phyloP scores from a whole-genome alignment of 2,888 invertebrate genomes.

The Timema cristinae region DNA sequence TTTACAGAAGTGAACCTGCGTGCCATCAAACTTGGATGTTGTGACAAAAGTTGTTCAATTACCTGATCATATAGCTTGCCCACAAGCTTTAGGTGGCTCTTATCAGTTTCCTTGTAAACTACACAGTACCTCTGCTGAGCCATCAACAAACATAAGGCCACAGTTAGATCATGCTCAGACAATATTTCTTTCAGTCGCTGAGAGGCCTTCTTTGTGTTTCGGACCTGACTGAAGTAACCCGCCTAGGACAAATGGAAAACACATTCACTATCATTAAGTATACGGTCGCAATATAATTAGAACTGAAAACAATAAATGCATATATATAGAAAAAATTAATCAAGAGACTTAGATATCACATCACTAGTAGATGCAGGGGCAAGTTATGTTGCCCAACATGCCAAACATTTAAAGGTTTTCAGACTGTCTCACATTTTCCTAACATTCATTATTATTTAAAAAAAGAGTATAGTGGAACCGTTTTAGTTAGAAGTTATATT shows the following conservation, averaged over 20 bases:
- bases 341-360: not conserved
- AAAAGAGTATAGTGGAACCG: too few relatives aligned
- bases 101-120: slow-evolving; percentile 74
- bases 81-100: slow-evolving; percentile 75
- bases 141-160: slow-evolving; percentile 87
- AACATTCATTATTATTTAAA: too few relatives aligned
- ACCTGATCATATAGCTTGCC: slow-evolving; percentile 60
- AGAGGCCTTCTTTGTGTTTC: slow-evolving; percentile 95
- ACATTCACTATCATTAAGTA: not conserved
- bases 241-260: slow-evolving; percentile 59
- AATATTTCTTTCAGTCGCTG: slow-evolving; percentile 92
- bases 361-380: not conserved
- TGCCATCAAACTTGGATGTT: too few relatives aligned
- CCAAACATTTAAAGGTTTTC: too few relatives aligned
- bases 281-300: not conserved
- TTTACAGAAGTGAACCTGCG: too few relatives aligned
- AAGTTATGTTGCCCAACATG: too few relatives aligned
- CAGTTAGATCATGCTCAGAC: slow-evolving; percentile 88
- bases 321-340: too few relatives aligned
- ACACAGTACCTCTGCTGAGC: slow-evolving; percentile 97
- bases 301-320: not conserved
- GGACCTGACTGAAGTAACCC: slow-evolving; percentile 94
- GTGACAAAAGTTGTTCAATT: not conserved
- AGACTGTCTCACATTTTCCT: too few relatives aligned
- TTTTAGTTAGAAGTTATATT: too few relatives aligned